phyloP scores from a whole-genome alignment of 2,113 vertebrate genomes.

The Boleophthalmus pectinirostris region DNA sequence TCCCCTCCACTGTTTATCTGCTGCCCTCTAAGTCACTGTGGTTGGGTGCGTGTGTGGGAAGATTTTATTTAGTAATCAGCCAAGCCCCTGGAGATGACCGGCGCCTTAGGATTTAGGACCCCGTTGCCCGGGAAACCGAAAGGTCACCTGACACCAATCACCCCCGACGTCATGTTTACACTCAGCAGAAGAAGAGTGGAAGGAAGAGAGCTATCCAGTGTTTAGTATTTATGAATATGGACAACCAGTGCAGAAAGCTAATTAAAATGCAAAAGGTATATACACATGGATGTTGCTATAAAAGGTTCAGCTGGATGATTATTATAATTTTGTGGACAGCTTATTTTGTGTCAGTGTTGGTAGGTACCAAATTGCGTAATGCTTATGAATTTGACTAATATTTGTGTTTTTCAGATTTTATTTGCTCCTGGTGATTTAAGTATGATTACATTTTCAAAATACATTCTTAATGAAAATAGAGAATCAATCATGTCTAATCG shows the following conservation, averaged over 20 bases:
- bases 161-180: constrained; percentile 64
- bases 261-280: not conserved
- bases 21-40: constrained; percentile 38
- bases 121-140: constrained; percentile 57
- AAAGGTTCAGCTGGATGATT: too few species aligned
- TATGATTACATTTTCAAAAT: too few species aligned
- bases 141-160: constrained; percentile 71
- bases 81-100: constrained; percentile 46
- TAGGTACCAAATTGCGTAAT: too few species aligned
- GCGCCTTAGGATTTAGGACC: constrained; percentile 55
- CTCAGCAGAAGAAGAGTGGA: constrained; percentile 34
- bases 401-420: too few species aligned
- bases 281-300: not conserved
- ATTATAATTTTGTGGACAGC: too few species aligned
- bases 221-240: constrained; percentile 26
- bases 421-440: too few species aligned
- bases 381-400: too few species aligned
- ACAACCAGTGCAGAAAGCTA: not conserved
- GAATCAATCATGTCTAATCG: too few species aligned
- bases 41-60: constrained; percentile 25
- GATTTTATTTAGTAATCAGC: constrained; percentile 67
- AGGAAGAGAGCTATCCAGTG: constrained; percentile 3
- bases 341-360: too few species aligned
- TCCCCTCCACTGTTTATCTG: constrained; percentile 56
- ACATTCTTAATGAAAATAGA: too few species aligned